Conservation (phyloP, 2,797 vertebrate species). For the Dendrocincla tyrannina region DNA sequence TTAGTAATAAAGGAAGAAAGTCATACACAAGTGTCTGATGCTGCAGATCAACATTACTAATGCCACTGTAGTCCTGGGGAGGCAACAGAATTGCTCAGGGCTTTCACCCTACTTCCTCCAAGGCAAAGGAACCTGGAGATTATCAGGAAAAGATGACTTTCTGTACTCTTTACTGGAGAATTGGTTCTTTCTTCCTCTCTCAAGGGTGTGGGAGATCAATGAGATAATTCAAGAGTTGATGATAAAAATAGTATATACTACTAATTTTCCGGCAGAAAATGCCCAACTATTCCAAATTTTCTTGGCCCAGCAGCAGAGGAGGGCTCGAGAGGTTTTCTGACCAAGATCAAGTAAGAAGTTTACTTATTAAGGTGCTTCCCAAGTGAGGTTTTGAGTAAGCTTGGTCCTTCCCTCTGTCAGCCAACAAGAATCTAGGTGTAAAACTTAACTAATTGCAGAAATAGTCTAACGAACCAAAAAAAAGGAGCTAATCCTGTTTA, state of each 20-base stretch:
- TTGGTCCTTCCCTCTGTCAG: neutral
- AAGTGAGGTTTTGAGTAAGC: neutral
- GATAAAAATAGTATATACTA: neutral
- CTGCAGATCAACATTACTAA: neutral
- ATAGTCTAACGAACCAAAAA: neutral
- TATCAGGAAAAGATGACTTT: neutral
- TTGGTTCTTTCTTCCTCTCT: neutral
- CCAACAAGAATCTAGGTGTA: neutral
- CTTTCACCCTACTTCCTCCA: neutral
- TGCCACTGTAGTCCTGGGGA: neutral
- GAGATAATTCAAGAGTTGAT: neutral
- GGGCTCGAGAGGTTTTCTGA: neutral
- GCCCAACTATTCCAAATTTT: neutral
- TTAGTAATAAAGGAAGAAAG: neutral
- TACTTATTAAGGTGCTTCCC: neutral
- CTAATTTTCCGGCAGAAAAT: neutral
- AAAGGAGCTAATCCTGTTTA: neutral
- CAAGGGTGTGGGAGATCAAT: neutral
- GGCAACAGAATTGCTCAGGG: neutral
- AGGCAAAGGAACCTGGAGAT: neutral
- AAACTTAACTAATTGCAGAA: neutral
- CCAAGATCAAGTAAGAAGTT: neutral
- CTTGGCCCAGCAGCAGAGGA: neutral
- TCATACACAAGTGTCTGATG: neutral
- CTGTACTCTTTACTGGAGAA: accelerated